Conservation (phyloP, 2,797 vertebrate genomes). For the Amazonetta brasiliensis region DNA sequence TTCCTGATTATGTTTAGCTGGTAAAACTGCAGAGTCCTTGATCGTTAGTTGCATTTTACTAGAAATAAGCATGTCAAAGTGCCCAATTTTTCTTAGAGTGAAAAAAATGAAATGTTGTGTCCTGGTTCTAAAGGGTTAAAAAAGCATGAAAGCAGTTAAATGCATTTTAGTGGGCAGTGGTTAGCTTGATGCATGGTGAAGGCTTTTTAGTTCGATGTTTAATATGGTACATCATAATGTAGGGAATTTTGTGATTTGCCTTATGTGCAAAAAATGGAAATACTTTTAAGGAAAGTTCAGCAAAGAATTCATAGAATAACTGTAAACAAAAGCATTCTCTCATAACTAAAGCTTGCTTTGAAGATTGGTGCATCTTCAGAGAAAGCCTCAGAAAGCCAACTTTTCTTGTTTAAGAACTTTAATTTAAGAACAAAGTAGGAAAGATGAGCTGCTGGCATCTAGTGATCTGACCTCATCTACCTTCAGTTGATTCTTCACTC, state of each 20-base stretch:
- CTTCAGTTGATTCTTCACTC: conserved; percentile 10
- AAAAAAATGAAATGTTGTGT: conserved; percentile 45
- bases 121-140: conserved; percentile 86
- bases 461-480: background rate
- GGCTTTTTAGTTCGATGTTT: conserved; percentile 78
- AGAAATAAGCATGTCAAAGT: conserved; percentile 10
- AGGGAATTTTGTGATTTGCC: conserved; percentile 25
- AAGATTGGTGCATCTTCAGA: conserved; percentile 3
- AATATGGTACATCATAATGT: conserved; percentile 56
- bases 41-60: conserved; percentile 2
- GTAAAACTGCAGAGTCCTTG: conserved; percentile 29
- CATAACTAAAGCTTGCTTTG: background rate
- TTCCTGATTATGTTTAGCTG: conserved; percentile 72
- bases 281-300: conserved; percentile 25
- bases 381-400: background rate
- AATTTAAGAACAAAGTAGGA: background rate
- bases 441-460: background rate
- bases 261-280: conserved; percentile 24
- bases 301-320: background rate
- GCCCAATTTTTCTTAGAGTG: background rate
- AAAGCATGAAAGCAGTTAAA: conserved; percentile 83
- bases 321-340: conserved; percentile 46
- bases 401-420: background rate
- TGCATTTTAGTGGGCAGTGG: conserved; percentile 80
- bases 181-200: conserved; percentile 83